Base-by-base conservation (phyloP, 2,113 vertebrate genomes). In the Grallaria varia region DNA sequence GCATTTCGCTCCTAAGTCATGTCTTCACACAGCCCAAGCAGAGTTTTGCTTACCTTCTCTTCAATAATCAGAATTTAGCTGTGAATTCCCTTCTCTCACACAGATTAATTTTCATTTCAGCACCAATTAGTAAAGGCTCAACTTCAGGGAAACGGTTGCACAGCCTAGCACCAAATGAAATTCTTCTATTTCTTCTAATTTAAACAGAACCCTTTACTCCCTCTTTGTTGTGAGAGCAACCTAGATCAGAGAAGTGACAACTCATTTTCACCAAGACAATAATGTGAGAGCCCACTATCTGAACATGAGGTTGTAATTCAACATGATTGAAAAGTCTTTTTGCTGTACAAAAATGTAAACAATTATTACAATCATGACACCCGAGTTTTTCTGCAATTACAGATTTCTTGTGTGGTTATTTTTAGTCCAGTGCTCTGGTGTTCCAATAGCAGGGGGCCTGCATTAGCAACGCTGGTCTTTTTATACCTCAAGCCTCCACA, bases 231-330 rank as follows among this genome's bases (percentile, higher is more conserved):
- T 81, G 56, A 89, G 56, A 88, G 58, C 63, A 93, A 58, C 85
- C 67, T 88, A 73, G 76, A 96, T 92, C 80, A 93, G 86, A 95
- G 91, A 93, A 93, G 94, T 77, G 94, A 95, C 85, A 92, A 81
- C 50, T 74, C 90, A 86, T 95, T 76, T 93, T 95, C 94, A 93
- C 80, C 75, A 92, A 92, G 91, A 81, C 76, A 93, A 37, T 62
- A 85, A 94, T 55, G 86, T 35, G 55, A 83, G 79, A 39, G 37
- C 92, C 68, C 60, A 68, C 89, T 86, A 87, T 81, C 93, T 84
- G 83, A 95, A 90, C 83, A 93, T 10, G 3, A 81, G 60, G 89
- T 92, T 95, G 86, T 78, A 89, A 92, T 78, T 59, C 84, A 93
- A 55, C 73, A 67, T 4, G 42, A 95, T 78, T 90, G 87, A 93